Conservation (phyloP, 2,113 vertebrate species). For the Naja naja region DNA sequence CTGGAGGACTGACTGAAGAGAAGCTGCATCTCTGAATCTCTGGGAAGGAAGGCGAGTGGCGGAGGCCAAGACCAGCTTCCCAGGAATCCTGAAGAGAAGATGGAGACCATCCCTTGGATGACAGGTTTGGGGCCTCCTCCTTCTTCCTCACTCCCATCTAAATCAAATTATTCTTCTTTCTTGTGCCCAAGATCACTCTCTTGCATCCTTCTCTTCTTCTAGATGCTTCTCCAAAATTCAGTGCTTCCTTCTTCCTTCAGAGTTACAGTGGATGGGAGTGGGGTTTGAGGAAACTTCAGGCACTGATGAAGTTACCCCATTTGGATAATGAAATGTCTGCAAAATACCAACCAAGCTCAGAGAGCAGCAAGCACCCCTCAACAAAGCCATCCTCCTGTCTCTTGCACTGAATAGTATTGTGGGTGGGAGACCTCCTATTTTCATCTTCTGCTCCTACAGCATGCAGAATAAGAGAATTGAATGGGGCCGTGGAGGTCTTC, state of each 20-base stretch:
- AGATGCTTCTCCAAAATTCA: neutral
- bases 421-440: too few relatives aligned
- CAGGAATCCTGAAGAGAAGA: neutral
- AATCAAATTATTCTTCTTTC: neutral
- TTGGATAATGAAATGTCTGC: too few relatives aligned
- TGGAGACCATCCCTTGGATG: neutral
- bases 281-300: too few relatives aligned
- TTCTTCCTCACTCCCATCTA: neutral
- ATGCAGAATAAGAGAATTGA: too few relatives aligned
- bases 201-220: neutral
- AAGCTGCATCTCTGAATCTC: neutral
- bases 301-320: too few relatives aligned
- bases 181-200: neutral
- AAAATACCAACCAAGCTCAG: too few relatives aligned
- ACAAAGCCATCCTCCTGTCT: too few relatives aligned
- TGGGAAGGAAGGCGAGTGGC: neutral
- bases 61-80: neutral
- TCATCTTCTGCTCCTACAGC: too few relatives aligned
- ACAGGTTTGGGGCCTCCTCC: neutral
- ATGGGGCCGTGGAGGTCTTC: too few relatives aligned
- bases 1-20: neutral
- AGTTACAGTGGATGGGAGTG: too few relatives aligned
- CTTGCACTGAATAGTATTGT: too few relatives aligned
- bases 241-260: neutral
- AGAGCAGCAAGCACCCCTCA: too few relatives aligned